phyloP scores from a whole-genome alignment of 2,797 vertebrate genomes.

The Galaxias olidus region DNA sequence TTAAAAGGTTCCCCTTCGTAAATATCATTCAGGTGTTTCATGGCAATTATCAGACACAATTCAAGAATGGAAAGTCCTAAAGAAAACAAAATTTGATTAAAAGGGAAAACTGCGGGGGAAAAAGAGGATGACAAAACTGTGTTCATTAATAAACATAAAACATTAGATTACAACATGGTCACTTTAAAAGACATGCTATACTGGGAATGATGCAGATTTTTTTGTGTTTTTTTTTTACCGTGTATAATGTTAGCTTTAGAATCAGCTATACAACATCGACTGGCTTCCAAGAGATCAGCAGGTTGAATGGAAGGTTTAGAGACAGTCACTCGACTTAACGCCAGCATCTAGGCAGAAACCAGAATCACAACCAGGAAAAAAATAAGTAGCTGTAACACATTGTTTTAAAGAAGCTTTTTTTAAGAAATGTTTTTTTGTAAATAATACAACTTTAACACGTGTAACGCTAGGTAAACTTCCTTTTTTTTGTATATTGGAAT shows the following conservation, averaged over 20 bases:
- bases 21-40: conserved; percentile 95
- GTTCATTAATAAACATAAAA: no score
- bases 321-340: conserved; percentile 73
- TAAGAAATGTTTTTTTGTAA: no score
- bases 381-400: no score
- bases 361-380: no score
- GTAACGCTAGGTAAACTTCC: no score
- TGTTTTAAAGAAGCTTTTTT: no score
- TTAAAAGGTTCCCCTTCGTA: conserved; percentile 96
- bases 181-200: no score
- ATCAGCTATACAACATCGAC: conserved; percentile 76
- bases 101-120: conserved; percentile 1
- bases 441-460: no score
- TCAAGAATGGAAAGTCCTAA: conserved; percentile 93
- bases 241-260: conserved; percentile 91
- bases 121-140: background rate
- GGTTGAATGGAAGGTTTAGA: conserved; percentile 75
- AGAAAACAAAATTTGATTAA: background rate
- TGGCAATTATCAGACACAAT: conserved; percentile 94
- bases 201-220: no score
- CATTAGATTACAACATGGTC: no score
- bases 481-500: no score
- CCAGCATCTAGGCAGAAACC: conserved; percentile 76
- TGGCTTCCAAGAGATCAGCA: conserved; percentile 83
- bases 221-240: conserved; percentile 80